Percentiles rank a stretch among this genome's conserved stretches.
Conservation (phyloP, 2,888 invertebrate genomes). For the Pasiphila rectangulata region DNA sequence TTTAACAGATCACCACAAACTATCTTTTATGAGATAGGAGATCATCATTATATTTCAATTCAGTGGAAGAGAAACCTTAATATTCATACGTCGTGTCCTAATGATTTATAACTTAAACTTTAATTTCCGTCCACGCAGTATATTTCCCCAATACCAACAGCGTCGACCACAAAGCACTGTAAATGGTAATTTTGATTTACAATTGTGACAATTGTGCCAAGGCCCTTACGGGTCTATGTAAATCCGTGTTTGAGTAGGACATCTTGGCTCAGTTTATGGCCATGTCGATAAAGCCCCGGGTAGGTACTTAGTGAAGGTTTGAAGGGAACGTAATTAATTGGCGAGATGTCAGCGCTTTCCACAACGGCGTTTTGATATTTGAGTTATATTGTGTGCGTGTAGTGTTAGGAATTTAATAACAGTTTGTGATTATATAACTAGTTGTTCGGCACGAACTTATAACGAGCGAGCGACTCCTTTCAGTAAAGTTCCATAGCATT, state of each 20-base stretch:
- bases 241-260: constrained; percentile 20
- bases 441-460: too few relatives aligned
- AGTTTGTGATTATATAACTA: too few relatives aligned
- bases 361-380: constrained; percentile 27
- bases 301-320: constrained; percentile 3
- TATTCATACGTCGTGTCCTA: too few relatives aligned
- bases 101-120: not conserved
- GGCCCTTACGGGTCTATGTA: constrained; percentile 7
- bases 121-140: not conserved
- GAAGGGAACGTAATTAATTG: constrained; percentile 44
- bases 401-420: not conserved
- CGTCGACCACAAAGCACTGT: not conserved
- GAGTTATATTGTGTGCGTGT: not conserved
- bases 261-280: constrained; percentile 50
- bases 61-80: too few relatives aligned
- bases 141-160: constrained; percentile 1
- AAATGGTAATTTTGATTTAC: constrained; percentile 13
- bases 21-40: not conserved
- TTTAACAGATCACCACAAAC: too few relatives aligned
- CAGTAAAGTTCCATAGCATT: too few relatives aligned
- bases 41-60: not conserved
- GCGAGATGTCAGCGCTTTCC: constrained; percentile 33
- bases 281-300: constrained; percentile 40
- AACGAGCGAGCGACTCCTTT: too few relatives aligned
- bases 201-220: constrained; percentile 12